Evolutionary conservation across 2,113 vertebrate species (phyloP), one percentile per base, ranked within the genome.

Genomic region (Lamprologus ornatipinnis): DNA sequence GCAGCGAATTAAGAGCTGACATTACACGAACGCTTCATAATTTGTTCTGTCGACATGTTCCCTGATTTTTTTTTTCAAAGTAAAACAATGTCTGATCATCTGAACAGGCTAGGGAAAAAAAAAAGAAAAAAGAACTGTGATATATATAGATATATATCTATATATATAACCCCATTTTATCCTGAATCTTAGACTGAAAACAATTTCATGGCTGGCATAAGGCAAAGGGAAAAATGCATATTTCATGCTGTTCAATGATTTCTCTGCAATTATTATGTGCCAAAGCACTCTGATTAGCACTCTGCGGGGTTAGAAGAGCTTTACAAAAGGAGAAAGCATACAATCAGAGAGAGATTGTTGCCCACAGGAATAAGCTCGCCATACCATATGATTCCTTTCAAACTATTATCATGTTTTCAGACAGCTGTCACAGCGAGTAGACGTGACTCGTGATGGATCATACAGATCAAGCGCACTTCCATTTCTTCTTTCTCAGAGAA

Each of bases 141-240:
- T 47, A 57, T 9, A n/a, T 68, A 47, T 40, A 6, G 1, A 6
- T 2, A 6, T 45, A 4, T 2, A 15, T 15, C 40, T 31, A 81
- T 8, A 47, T 0, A 9, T 3, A 9, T 33, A 79, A 37, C 2
- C 68, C 2, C 4, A 53, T 58, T 57, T 73, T 10, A 40, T 86
- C 60, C 85, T 91, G 80, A 87, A 80, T 86, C 75, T 37, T 54
- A 49, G 10, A 13, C 26, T 81, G 19, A 85, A 84, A 54, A 83
- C 33, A 19, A 26, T n/a, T 55, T 82, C 31, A 85, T 68, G 47
- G 54, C 45, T 63, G 75, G 85, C 19, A 58, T 94, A 94, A 95
- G 92, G 94, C 92, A 81, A 13, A 33, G 49, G 40, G 53, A 68
- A 47, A 75, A 86, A 91, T 95, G 93, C 92, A 94, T 93, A 94